Evolutionary conservation across 2,888 invertebrate species (phyloP).

Genomic region (Euplagia quadripunctaria): DNA sequence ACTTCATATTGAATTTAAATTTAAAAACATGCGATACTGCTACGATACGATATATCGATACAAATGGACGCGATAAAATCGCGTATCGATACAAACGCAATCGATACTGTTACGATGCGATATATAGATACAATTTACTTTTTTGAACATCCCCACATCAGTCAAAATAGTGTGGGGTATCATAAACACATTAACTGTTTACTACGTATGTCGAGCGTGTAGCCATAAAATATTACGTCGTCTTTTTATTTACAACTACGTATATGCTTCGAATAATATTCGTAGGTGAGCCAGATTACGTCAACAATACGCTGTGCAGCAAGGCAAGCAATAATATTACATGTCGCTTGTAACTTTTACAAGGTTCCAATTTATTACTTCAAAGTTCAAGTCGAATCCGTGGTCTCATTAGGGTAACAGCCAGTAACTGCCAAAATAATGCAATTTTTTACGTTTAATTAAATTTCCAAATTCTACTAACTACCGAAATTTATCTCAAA

Average conservation of each 20-base stretch:
- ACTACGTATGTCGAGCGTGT: constrained; percentile 16
- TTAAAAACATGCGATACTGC: too few species aligned
- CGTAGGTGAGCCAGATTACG: background rate
- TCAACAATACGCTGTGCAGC: background rate
- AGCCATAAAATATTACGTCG: constrained; percentile 38
- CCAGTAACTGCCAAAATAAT: background rate
- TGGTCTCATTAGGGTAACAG: background rate
- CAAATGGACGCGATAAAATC: too few species aligned
- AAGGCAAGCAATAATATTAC: constrained; percentile 7
- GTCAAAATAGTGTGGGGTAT: constrained; percentile 1
- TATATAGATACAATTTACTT: too few species aligned
- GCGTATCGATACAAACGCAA: too few species aligned
- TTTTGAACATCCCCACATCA: too few species aligned
- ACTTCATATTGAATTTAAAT: too few species aligned
- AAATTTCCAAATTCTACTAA: background rate
- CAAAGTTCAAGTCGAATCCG: background rate
- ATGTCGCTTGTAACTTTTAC: constrained; percentile 5
- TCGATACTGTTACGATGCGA: too few species aligned
- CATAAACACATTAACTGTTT: constrained; percentile 21
- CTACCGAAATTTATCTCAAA: background rate
- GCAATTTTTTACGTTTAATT: background rate
- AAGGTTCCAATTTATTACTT: constrained; percentile 6
- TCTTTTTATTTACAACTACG: constrained; percentile 30
- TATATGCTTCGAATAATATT: background rate
- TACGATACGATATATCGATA: too few species aligned